A percentile compares a stretch with the other conserved stretches of the same genome.
Evolutionary conservation across 1,140 invertebrate species (phyloP).

Genomic region (Tetramorium simillimum): DNA sequence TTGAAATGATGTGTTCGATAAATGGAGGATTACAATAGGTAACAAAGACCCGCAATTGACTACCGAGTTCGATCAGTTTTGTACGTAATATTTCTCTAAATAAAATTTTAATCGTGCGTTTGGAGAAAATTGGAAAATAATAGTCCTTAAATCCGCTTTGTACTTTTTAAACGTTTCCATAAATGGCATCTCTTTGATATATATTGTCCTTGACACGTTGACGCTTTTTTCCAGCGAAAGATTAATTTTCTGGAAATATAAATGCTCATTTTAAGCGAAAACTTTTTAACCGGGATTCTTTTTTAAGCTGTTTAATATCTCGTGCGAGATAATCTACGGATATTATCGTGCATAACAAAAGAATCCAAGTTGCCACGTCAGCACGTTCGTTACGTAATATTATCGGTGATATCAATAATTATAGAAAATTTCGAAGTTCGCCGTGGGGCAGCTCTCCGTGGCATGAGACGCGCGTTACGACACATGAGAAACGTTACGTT

Average conservation of each 20-base stretch:
- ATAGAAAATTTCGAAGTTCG: slow-evolving; percentile 33
- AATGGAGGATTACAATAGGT: no score
- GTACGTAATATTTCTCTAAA: not conserved
- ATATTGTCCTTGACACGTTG: not conserved
- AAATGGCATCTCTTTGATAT: slow-evolving; percentile 19
- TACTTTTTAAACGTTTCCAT: slow-evolving; percentile 1
- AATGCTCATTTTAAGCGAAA: not conserved
- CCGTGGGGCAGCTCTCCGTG: not conserved
- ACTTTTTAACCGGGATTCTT: not conserved
- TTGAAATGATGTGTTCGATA: no score
- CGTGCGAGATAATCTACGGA: not conserved
- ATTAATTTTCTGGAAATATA: not conserved
- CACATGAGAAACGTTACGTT: slow-evolving; percentile 41
- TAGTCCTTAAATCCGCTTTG: not conserved
- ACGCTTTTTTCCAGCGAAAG: not conserved
- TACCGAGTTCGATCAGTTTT: not conserved
- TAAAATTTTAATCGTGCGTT: not conserved
- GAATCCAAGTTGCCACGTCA: slow-evolving; percentile 2
- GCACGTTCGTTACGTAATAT: slow-evolving; percentile 21
- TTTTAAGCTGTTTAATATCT: not conserved
- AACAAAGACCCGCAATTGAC: not conserved
- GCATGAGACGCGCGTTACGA: slow-evolving; percentile 25
- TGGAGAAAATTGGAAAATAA: not conserved
- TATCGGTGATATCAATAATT: slow-evolving; percentile 42
- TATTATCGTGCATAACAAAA: not conserved